Conservation (phyloP, 2,888 invertebrate species). For the Hypercompe scribonia region DNA sequence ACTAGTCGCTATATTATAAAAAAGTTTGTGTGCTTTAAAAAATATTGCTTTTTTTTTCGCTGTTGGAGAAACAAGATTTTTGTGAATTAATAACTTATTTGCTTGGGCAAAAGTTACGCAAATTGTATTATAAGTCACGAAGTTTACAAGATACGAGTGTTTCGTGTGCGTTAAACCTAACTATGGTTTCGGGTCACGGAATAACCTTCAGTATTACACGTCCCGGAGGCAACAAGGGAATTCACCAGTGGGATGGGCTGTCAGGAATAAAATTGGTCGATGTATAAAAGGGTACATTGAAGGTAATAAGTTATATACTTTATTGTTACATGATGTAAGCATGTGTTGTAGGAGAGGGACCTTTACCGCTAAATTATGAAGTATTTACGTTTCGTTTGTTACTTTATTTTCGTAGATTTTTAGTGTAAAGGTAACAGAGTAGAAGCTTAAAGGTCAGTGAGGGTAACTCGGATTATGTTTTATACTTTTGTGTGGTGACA, state of each 20-base stretch:
- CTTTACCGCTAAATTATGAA: not conserved
- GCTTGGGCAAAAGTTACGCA: not conserved
- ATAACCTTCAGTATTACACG: conserved; percentile 22
- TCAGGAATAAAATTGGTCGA: conserved; percentile 29
- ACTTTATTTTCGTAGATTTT: not conserved
- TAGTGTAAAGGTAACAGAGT: not conserved
- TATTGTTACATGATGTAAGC: conserved; percentile 23
- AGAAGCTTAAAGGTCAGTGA: not conserved
- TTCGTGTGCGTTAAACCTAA: conserved; percentile 4
- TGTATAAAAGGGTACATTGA: conserved; percentile 29
- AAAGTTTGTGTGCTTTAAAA: no score
- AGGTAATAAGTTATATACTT: conserved; percentile 21
- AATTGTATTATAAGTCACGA: not conserved
- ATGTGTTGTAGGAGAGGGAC: conserved; percentile 4
- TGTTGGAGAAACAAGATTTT: not conserved
- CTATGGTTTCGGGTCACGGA: conserved; percentile 22
- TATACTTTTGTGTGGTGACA: no score
- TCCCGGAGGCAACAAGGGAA: conserved; percentile 19
- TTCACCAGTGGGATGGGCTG: conserved; percentile 19
- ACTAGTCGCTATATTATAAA: no score
- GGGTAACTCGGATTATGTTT: not conserved
- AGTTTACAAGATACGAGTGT: not conserved
- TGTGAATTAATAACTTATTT: not conserved
- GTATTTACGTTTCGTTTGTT: not conserved
- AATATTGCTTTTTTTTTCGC: no score